Percentiles rank a stretch among this genome's conserved stretches.
These are phyloP conservation scores for Hucho hucho DNA, from an alignment of 2,113 vertebrate genomes.

Conservation along the genomic window DNA sequence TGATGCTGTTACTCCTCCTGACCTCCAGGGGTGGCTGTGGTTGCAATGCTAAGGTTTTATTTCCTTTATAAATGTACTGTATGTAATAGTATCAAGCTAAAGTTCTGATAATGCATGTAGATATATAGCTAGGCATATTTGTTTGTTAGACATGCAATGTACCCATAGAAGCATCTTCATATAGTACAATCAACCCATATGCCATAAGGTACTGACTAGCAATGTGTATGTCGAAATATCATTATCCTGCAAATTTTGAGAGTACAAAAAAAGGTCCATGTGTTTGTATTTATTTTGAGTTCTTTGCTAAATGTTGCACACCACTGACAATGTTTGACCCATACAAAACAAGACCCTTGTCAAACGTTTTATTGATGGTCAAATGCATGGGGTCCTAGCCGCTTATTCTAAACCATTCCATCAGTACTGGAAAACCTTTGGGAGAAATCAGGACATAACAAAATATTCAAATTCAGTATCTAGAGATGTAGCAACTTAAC, in stretches of 20 bases:
- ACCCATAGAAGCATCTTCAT: slow-evolving; percentile 28
- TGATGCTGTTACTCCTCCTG: slow-evolving; percentile 44
- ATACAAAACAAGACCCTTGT: slow-evolving; percentile 3
- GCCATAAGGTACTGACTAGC: slow-evolving; percentile 49
- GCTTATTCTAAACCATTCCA: slow-evolving; percentile 56
- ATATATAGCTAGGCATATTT: slow-evolving; percentile 21
- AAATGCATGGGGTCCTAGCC: too few relatives aligned
- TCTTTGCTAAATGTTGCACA: slow-evolving; percentile 65
- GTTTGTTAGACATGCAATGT: slow-evolving; percentile 37
- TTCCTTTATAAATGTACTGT: slow-evolving; percentile 60
- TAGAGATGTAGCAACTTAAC: too few relatives aligned
- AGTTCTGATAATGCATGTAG: slow-evolving; percentile 42
- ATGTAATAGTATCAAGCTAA: slow-evolving; percentile 50
- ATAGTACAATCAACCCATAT: slow-evolving; percentile 27
- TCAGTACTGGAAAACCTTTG: slow-evolving; percentile 23
- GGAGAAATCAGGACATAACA: slow-evolving; percentile 10
- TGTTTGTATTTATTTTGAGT: slow-evolving; percentile 55
- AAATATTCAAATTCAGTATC: not conserved
- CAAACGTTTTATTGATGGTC: slow-evolving; percentile 28
- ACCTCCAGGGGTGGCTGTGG: slow-evolving; percentile 36
- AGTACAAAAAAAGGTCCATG: slow-evolving; percentile 26
- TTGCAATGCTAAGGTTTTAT: slow-evolving; percentile 59
- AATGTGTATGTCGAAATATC: slow-evolving; percentile 43
- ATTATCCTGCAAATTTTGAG: slow-evolving; percentile 25
- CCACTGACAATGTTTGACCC: slow-evolving; percentile 20